Evolutionary conservation across 2,888 invertebrate genomes (phyloP).

Genomic region (Polia nebulosa): DNA sequence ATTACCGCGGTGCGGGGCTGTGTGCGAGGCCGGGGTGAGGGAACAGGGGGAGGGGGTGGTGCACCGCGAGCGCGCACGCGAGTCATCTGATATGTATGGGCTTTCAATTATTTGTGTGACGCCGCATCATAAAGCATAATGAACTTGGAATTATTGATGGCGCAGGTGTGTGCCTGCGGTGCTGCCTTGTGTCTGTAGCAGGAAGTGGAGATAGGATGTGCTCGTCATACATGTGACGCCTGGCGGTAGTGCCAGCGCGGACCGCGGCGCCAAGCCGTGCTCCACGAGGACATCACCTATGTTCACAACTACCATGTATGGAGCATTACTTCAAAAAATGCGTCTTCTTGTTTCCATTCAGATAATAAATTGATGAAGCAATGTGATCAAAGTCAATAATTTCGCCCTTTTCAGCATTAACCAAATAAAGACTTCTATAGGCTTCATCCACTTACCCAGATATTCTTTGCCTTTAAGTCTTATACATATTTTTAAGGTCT

Average conservation of each 20-base stretch:
- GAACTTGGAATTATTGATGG: slow-evolving; percentile 60
- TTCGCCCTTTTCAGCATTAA: too few relatives aligned
- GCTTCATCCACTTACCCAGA: too few relatives aligned
- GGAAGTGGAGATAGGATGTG: slow-evolving; percentile 40
- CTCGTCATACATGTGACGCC: neutral
- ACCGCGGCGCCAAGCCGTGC: too few relatives aligned
- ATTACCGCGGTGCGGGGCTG: slow-evolving; percentile 10
- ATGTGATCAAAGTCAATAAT: too few relatives aligned
- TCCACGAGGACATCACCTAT: neutral
- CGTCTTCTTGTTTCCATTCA: too few relatives aligned
- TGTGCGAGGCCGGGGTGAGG: neutral
- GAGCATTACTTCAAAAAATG: too few relatives aligned
- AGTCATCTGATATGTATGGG: slow-evolving; percentile 66
- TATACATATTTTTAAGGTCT: too few relatives aligned
- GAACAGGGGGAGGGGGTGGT: neutral
- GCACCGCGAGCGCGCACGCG: slow-evolving; percentile 60
- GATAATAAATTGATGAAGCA: too few relatives aligned
- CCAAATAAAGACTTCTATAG: too few relatives aligned
- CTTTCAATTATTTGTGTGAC: slow-evolving; percentile 66
- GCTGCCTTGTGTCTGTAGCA: slow-evolving; percentile 18
- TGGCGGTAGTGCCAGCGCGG: neutral
- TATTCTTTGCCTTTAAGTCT: too few relatives aligned
- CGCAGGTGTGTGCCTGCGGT: slow-evolving; percentile 52
- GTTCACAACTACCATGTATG: too few relatives aligned
- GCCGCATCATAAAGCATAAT: slow-evolving; percentile 61